Evolutionary conservation across 92 coral and sea anemone species (phyloP).

Genomic region (Palythoa caribaeorum): DNA sequence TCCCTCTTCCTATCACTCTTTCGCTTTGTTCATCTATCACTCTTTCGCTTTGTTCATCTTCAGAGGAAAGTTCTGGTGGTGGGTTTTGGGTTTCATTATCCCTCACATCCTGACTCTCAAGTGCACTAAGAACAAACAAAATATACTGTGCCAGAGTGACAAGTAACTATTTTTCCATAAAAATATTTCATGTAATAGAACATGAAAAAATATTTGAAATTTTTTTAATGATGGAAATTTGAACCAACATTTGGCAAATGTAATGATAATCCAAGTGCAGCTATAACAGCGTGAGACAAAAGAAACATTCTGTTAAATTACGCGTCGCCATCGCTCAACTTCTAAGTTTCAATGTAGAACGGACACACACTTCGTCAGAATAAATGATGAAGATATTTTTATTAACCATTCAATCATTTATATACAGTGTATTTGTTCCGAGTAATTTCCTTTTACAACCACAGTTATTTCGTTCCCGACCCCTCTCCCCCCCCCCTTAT

Average conservation of each 20-base stretch:
- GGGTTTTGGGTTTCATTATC: background rate
- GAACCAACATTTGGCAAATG: background rate
- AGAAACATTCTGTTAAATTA: background rate
- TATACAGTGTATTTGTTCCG: no score
- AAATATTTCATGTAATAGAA: background rate
- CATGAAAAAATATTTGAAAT: background rate
- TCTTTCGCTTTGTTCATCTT: background rate
- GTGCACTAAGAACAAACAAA: background rate
- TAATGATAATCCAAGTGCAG: background rate
- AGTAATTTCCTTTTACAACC: no score
- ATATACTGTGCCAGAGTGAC: background rate
- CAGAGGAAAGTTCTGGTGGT: background rate
- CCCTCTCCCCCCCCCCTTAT: no score
- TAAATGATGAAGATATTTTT: no score
- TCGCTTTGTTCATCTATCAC: background rate
- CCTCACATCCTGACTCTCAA: background rate
- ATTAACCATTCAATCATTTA: no score
- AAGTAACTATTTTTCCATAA: background rate
- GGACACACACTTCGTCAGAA: no score
- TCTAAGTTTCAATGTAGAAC: no score
- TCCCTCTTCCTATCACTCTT: background rate
- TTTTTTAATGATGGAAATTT: constrained; percentile 1
- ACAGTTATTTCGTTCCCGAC: no score
- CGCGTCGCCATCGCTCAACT: no score
- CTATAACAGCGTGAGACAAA: background rate